phyloP scores from a whole-genome alignment of 2,888 invertebrate genomes.

The Eilema depressum region DNA sequence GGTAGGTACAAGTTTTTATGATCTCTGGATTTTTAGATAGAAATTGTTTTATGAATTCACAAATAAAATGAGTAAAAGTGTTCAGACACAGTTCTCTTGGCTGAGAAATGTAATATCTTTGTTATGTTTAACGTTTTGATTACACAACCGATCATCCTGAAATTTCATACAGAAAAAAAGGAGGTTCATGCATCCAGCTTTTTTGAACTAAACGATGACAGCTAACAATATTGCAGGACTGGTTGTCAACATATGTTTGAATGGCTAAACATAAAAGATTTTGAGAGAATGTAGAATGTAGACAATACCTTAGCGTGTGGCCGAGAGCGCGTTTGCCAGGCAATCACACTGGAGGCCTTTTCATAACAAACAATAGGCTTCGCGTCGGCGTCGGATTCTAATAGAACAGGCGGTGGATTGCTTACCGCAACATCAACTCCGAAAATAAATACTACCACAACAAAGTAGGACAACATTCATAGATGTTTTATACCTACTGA shows the following conservation, averaged over 20 bases:
- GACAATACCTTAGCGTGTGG: conserved; percentile 41
- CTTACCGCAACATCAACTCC: conserved; percentile 55
- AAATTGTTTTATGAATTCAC: background rate
- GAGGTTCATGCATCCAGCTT: too few relatives aligned
- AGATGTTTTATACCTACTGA: background rate
- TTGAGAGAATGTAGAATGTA: conserved; percentile 24
- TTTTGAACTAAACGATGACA: too few relatives aligned
- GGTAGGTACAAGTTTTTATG: background rate
- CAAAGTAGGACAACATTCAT: conserved; percentile 25
- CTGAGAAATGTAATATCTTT: background rate
- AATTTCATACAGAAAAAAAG: too few relatives aligned
- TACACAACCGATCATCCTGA: too few relatives aligned
- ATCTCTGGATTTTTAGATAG: background rate
- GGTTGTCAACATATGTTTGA: conserved; percentile 15
- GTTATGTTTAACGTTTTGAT: too few relatives aligned
- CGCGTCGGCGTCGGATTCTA: conserved; percentile 39
- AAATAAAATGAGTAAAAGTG: background rate
- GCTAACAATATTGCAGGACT: background rate
- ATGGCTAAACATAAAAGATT: conserved; percentile 33
- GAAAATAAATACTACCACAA: conserved; percentile 50
- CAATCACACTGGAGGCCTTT: conserved; percentile 57
- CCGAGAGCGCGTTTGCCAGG: conserved; percentile 45
- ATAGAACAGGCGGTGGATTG: conserved; percentile 54
- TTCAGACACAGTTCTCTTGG: too few relatives aligned
- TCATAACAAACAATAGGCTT: conserved; percentile 63